Conservation (phyloP, 2,113 vertebrate species). For the Ophiodon elongatus region DNA sequence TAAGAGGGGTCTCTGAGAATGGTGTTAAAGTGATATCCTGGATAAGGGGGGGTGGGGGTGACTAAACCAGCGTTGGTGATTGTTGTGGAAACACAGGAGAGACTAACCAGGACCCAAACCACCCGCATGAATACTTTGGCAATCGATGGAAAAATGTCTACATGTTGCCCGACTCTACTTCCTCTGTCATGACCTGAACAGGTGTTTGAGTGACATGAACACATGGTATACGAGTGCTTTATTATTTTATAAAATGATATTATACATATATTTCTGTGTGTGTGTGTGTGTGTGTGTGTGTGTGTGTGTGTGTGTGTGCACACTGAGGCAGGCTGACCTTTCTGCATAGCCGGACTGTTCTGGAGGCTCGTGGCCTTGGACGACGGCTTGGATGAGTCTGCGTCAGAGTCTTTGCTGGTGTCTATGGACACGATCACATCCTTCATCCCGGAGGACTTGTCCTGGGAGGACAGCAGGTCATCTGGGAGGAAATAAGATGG, state of each 20-base stretch:
- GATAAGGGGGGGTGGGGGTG: neutral
- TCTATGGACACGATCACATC: slow-evolving; percentile 95
- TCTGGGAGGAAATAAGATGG: slow-evolving; percentile 78
- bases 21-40: slow-evolving; percentile 26
- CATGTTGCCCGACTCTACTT: too few relatives aligned
- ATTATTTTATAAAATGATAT: neutral
- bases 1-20: slow-evolving; percentile 12
- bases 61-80: too few relatives aligned
- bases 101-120: too few relatives aligned
- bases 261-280: too few relatives aligned
- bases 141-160: too few relatives aligned
- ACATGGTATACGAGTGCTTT: neutral
- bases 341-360: slow-evolving; percentile 85
- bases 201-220: neutral
- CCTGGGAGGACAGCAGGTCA: slow-evolving; percentile 91
- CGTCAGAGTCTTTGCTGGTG: slow-evolving; percentile 92
- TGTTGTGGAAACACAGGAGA: too few relatives aligned
- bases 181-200: neutral
- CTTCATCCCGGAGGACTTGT: slow-evolving; percentile 92
- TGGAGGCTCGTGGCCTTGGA: slow-evolving; percentile 88
- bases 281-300: too few relatives aligned
- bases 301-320: neutral
- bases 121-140: too few relatives aligned
- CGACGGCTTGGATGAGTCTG: slow-evolving; percentile 89
- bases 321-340: slow-evolving; percentile 83